Evolutionary conservation across 2,113 vertebrate species (phyloP).

Genomic region (Catharus bicknelli): DNA sequence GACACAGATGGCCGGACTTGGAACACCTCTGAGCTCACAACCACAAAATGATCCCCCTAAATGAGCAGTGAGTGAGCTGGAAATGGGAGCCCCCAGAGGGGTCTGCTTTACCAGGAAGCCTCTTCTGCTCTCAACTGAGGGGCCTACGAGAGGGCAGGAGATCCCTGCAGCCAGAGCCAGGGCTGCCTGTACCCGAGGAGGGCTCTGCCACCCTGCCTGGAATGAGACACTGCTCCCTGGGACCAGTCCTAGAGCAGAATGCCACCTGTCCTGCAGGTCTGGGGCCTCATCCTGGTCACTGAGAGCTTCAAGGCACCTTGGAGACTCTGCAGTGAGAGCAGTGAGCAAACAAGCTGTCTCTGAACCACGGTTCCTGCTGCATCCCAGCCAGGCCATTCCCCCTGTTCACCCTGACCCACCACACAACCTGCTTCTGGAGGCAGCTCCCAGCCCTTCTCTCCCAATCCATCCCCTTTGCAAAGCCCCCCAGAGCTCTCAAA

Average conservation of each 20-base stretch:
- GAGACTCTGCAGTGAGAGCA: accelerated
- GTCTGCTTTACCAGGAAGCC: background rate
- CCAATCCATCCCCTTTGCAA: background rate
- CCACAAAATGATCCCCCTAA: background rate
- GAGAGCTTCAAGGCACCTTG: accelerated
- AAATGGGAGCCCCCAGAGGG: background rate
- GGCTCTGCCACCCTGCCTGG: background rate
- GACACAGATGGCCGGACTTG: slow-evolving; percentile 27
- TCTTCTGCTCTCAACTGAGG: background rate
- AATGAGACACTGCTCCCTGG: background rate
- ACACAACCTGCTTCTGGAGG: background rate
- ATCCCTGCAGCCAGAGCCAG: accelerated
- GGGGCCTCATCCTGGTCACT: background rate
- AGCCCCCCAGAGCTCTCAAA: accelerated
- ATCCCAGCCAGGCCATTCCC: background rate
- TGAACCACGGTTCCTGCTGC: accelerated
- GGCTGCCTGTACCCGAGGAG: accelerated
- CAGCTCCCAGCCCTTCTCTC: background rate
- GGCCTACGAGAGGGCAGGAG: background rate
- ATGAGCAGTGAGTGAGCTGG: background rate
- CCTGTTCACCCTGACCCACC: background rate
- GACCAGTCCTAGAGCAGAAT: background rate
- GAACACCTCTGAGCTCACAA: background rate
- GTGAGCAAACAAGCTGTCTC: background rate
- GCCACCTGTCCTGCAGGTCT: too few relatives aligned